Evolutionary conservation across 2,113 vertebrate species (phyloP), one percentile per base, ranked within the genome.

Genomic region (Sinocyclocheilus anophthalmus): DNA sequence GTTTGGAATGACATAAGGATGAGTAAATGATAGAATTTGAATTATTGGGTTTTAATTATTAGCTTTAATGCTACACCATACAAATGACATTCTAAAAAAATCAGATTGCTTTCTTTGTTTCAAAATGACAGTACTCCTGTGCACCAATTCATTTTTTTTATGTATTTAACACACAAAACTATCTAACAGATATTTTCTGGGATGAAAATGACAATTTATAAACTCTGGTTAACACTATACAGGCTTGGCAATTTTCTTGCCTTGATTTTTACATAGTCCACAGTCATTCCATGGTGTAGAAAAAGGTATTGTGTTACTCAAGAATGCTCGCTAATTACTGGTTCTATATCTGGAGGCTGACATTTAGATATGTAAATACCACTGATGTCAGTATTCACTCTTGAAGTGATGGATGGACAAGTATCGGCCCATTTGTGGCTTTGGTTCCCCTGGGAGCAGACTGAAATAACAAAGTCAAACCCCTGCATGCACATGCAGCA

Each of bases 301-400:
- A 50, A 10, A 63, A 75, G 57, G 42, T 81, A 61, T 18, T 30
- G 42, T 77, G 50, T 37, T 61, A 69, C 57, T 67, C 42, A 55
- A 86, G 53, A 86, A 76, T 50, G 12, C 81, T 61, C 37, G 11
- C 65, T 88, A 82, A 86, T 86, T 83, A 86, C 55, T 75, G 57
- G 65, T 63, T 76, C 70, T 79, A 88, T 86, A 88, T 83, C 55
- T 79, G 50, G 80, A 67, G 22, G 73, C 4, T 88, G 87, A 79
- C 87, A 86, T 88, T 88, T 88, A 86, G 55, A 67, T 75, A 84
- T 86, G 81, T 48, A 86, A 86, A 88, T 86, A 82, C 12, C 81
- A 80, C 76, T 84, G 39, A 84, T 79, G 55, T 79, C 80, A 83
- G 39, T 55, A n/a, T 72, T 65, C 30, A 5, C 72, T 37, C 26